phyloP scores from a whole-genome alignment of 2,888 invertebrate genomes.

The Mellilla xanthometata region DNA sequence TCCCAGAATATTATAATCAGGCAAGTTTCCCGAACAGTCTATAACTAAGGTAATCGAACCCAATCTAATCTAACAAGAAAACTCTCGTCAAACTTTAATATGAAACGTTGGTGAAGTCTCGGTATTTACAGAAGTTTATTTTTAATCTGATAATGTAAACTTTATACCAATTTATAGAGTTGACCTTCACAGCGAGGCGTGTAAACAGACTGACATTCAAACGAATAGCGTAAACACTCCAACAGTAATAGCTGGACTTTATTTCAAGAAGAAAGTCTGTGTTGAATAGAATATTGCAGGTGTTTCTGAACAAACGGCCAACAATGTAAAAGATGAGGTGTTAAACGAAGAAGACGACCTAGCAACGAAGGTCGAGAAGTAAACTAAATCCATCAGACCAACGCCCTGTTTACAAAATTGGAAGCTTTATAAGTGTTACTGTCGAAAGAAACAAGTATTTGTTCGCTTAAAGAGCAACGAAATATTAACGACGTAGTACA shows the following conservation, averaged over 20 bases:
- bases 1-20: constrained; percentile 15
- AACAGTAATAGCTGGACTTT: constrained; percentile 45
- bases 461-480: constrained; percentile 18
- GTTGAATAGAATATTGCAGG: constrained; percentile 45
- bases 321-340: constrained; percentile 6
- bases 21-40: constrained; percentile 4
- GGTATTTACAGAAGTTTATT: constrained; percentile 19
- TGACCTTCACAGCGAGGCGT: constrained; percentile 48
- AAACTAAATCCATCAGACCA: no score
- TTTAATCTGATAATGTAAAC: constrained; percentile 38
- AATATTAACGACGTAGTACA: constrained; percentile 30
- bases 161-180: constrained; percentile 40
- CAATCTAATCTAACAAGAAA: not conserved
- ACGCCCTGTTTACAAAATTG: no score
- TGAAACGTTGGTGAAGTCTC: constrained; percentile 2
- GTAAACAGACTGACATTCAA: constrained; percentile 49
- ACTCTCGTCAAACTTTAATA: constrained; percentile 1
- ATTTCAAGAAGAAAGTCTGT: constrained; percentile 57
- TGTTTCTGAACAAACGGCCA: constrained; percentile 5
- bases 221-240: constrained; percentile 49
- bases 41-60: constrained; percentile 1
- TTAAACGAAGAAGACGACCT: not conserved
- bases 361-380: not conserved
- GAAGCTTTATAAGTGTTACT: not conserved
- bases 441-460: constrained; percentile 24